Evolutionary conservation across 2,888 invertebrate genomes (phyloP).

Genomic region (Zonitis immaculata): DNA sequence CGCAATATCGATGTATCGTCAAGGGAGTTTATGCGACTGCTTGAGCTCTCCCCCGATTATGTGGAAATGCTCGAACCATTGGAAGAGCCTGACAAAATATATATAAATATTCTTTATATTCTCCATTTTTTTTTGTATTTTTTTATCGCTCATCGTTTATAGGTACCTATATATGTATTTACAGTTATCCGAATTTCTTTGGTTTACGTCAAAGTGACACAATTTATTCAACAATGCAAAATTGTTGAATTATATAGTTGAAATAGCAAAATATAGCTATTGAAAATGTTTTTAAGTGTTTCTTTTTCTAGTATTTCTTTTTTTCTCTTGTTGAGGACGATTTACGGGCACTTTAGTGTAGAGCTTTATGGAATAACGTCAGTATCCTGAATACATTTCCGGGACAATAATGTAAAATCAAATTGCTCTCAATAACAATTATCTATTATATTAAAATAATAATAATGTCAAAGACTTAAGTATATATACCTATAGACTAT

Average conservation of each 20-base stretch:
- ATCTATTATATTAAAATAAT: neutral
- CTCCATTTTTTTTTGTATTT: neutral
- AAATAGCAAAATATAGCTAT: conserved; percentile 16
- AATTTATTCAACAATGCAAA: conserved; percentile 20
- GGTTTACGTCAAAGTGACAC: conserved; percentile 20
- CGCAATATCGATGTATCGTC: neutral
- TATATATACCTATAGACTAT: too few species aligned
- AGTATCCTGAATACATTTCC: conserved; percentile 1
- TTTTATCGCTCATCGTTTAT: neutral
- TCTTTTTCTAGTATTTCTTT: neutral
- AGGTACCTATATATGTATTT: too few species aligned
- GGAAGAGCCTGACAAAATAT: neutral
- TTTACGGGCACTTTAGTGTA: neutral
- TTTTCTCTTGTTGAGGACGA: neutral
- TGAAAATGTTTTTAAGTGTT: conserved; percentile 13
- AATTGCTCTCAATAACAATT: neutral
- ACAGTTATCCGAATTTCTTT: conserved; percentile 23
- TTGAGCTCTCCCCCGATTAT: neutral
- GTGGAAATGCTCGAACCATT: neutral
- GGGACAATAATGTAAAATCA: conserved; percentile 1
- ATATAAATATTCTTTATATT: neutral
- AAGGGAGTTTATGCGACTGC: neutral
- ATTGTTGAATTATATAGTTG: conserved; percentile 17
- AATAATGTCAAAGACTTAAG: neutral
- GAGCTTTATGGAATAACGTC: neutral